Percentiles rank a stretch among this genome's conserved stretches.
These are phyloP conservation scores for Cataglyphis altisquamis DNA, from an alignment of 2,888 invertebrate species.

Conservation along the genomic window DNA sequence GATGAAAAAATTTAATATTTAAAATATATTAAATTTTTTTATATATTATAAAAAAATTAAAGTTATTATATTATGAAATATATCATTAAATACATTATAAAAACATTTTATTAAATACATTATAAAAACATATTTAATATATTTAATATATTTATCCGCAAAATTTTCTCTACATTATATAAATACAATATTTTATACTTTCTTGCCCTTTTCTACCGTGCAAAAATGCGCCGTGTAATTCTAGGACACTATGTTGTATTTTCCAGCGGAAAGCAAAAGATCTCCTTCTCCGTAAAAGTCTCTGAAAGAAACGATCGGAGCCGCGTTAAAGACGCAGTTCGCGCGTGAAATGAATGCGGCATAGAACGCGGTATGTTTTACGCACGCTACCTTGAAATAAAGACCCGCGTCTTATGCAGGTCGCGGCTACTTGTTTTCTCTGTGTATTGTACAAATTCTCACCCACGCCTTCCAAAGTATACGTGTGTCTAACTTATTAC, in stretches of 20 bases:
- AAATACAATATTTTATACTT: background rate
- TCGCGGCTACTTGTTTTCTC: constrained; percentile 71
- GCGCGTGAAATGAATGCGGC: background rate
- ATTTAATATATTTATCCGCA: no score
- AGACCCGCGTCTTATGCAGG: constrained; percentile 71
- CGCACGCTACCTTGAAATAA: constrained; percentile 66
- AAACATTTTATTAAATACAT: no score
- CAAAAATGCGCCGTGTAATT: background rate
- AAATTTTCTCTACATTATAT: no score
- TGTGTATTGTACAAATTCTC: constrained; percentile 52
- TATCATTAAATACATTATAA: no score
- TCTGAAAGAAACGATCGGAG: constrained; percentile 18
- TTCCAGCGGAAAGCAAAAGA: constrained; percentile 6
- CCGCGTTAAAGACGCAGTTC: constrained; percentile 9
- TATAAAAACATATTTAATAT: no score
- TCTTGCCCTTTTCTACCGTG: background rate
- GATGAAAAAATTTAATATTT: background rate
- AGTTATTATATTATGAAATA: no score
- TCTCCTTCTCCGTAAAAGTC: background rate
- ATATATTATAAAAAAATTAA: no score
- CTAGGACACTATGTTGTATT: background rate
- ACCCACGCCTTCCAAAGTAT: constrained; percentile 49
- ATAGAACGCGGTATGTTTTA: background rate
- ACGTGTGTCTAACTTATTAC: background rate
- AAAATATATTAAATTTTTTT: background rate